Base-by-base conservation (phyloP, 30 jellyfish, hydroid and myxozoan genomes). In the Pelagia noctiluca region DNA sequence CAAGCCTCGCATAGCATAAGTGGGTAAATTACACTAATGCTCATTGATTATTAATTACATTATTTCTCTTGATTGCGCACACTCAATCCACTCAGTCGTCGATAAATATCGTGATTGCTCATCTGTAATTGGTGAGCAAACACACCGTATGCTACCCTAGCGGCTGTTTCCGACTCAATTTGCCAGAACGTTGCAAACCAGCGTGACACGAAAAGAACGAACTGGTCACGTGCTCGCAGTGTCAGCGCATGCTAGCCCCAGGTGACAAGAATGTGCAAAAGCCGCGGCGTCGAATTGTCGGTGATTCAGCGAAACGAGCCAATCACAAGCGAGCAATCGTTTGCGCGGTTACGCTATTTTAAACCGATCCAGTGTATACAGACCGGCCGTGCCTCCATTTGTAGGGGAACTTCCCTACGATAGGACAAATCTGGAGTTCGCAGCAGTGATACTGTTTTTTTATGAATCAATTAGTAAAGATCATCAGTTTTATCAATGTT, bases 231-330 rank as follows among this genome's bases (percentile, higher is more conserved):
- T 52, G 68, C 26, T 19, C 68, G 16, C 68, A 3, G 4, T 52
- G 68, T 52, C 68, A 52, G 68, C 68, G 68, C 68, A 52, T 52
- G 68, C 68, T 52, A 52, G 7, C 68, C 68, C 68, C 68, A 52
- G 68, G 68, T 52, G 68, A 52, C 68, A 52, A 52, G 68, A 52
- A 52, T 52, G 68, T 52, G 68, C 68, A 52, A 52, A 52, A 52
- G 68, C 68, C 68, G 68, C 68, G 68, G 68, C 68, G 68, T 52
- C 68, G 26, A 8, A 52, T 52, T 52, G 68, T 52, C 68, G 68
- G 68, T 30, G 68, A 3, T 52, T 8, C 68, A 8, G 26, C 4
- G 12, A 5, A 4, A 30, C 26, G 2, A 19, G 68, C 68, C 68
- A 52, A 52, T 52, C 68, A 52, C 30, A 52, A 52, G 12, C 28